phyloP scores from a whole-genome alignment of 2,888 invertebrate species.

The Ormia ochracea region DNA sequence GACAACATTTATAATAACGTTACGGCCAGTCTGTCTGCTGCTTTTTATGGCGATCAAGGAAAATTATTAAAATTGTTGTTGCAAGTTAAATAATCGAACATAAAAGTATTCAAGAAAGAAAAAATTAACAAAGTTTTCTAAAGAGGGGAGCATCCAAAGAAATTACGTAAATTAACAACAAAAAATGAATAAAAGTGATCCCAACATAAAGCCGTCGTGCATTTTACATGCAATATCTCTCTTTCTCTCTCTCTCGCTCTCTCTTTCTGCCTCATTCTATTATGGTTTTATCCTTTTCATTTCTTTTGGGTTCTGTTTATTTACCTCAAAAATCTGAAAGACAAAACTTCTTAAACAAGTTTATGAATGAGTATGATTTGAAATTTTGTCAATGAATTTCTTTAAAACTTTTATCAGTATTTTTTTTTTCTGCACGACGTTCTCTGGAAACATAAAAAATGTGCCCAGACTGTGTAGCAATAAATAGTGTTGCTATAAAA shows the following conservation, averaged over 20 bases:
- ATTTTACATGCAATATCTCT: constrained; percentile 7
- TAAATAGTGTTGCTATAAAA: too few relatives aligned
- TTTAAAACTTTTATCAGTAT: background rate
- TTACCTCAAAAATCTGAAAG: background rate
- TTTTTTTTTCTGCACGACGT: too few relatives aligned
- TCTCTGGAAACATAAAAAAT: too few relatives aligned
- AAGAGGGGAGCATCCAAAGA: constrained; percentile 33
- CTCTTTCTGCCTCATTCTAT: too few relatives aligned
- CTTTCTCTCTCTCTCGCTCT: background rate
- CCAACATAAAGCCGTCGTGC: constrained; percentile 1
- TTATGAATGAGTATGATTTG: background rate
- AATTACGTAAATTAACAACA: constrained; percentile 3
- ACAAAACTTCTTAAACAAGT: background rate
- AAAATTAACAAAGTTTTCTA: background rate
- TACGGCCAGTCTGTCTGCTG: constrained; percentile 34
- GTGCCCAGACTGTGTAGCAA: too few relatives aligned
- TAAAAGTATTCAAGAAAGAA: background rate
- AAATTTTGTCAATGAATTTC: background rate
- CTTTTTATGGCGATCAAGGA: constrained; percentile 35
- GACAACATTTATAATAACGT: constrained; percentile 70
- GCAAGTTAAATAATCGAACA: constrained; percentile 17
- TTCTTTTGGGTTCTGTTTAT: background rate
- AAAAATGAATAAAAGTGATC: background rate
- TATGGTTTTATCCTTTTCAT: too few relatives aligned
- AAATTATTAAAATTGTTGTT: constrained; percentile 16